phyloP scores from a whole-genome alignment of 2,888 invertebrate species.

The Salpingus planirostris region DNA sequence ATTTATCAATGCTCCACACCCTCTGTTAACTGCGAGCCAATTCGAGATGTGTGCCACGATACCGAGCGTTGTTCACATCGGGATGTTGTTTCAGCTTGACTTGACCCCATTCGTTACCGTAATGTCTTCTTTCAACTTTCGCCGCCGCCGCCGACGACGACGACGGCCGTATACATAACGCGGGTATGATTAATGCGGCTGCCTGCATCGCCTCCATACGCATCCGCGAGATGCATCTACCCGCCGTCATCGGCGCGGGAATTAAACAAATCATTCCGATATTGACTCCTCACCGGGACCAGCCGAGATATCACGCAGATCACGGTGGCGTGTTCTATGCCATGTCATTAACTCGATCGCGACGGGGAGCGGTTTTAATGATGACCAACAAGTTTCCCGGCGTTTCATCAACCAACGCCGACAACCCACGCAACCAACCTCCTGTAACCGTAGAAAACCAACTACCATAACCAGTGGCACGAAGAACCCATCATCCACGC shows the following conservation, averaged over 20 bases:
- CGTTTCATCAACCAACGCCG: conserved; percentile 3
- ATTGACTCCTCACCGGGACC: conserved; percentile 20
- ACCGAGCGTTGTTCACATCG: conserved; percentile 33
- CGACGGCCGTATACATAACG: too few relatives aligned
- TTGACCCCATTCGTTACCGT: conserved; percentile 43
- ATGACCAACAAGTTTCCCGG: conserved; percentile 13
- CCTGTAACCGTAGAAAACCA: too few relatives aligned
- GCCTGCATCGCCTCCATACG: conserved; percentile 26
- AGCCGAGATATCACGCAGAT: conserved; percentile 6
- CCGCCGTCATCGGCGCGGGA: conserved; percentile 24
- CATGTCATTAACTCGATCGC: conserved; percentile 16
- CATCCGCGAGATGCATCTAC: too few relatives aligned
- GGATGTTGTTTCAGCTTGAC: conserved; percentile 42
- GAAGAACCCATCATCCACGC: too few relatives aligned
- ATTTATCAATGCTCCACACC: conserved; percentile 46
- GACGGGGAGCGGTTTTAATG: conserved; percentile 11
- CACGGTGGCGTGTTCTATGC: conserved; percentile 17
- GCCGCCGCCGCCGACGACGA: conserved; percentile 26
- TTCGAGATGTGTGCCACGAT: conserved; percentile 49
- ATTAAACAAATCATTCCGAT: conserved; percentile 30
- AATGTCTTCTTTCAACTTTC: conserved; percentile 44
- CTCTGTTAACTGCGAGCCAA: conserved; percentile 47
- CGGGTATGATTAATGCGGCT: conserved; percentile 32
- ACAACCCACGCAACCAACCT: background rate
- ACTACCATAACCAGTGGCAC: too few relatives aligned